A percentile compares a stretch with the other conserved stretches of the same genome.
These are phyloP conservation scores for Dryobotodes eremita DNA, from an alignment of 2,888 invertebrate species.

Conservation along the genomic window DNA sequence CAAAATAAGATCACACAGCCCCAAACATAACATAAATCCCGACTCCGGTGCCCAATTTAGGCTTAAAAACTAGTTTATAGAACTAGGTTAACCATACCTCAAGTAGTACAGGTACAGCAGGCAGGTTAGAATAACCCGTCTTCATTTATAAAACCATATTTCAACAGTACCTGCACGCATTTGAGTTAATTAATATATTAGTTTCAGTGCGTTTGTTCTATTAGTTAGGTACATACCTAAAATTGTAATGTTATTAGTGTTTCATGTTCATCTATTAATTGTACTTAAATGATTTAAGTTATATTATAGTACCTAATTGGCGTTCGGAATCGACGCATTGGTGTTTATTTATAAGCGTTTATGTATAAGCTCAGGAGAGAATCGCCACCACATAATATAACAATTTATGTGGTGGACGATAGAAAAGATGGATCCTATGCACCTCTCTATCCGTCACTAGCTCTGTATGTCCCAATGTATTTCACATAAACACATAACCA, in stretches of 20 bases:
- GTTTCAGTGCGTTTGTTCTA: constrained; percentile 40
- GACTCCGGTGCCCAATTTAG: constrained; percentile 1
- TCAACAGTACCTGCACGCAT: constrained; percentile 28
- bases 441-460: constrained; percentile 74
- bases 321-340: constrained; percentile 26
- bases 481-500: constrained; percentile 52
- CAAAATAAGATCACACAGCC: not conserved
- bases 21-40: not conserved
- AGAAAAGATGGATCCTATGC: constrained; percentile 51
- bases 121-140: constrained; percentile 18
- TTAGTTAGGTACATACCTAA: constrained; percentile 13
- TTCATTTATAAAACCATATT: constrained; percentile 27
- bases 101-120: constrained; percentile 16
- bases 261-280: constrained; percentile 38
- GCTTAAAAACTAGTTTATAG: constrained; percentile 13
- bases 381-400: constrained; percentile 21
- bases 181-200: constrained; percentile 34
- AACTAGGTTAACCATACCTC: constrained; percentile 3
- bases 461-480: constrained; percentile 65
- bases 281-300: constrained; percentile 38
- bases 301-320: constrained; percentile 22
- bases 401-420: constrained; percentile 16
- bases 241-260: constrained; percentile 25
- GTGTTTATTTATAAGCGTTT: constrained; percentile 46
- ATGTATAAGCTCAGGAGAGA: constrained; percentile 26